Evolutionary conservation across 2,113 vertebrate species (phyloP).

Genomic region (Abramis brama): DNA sequence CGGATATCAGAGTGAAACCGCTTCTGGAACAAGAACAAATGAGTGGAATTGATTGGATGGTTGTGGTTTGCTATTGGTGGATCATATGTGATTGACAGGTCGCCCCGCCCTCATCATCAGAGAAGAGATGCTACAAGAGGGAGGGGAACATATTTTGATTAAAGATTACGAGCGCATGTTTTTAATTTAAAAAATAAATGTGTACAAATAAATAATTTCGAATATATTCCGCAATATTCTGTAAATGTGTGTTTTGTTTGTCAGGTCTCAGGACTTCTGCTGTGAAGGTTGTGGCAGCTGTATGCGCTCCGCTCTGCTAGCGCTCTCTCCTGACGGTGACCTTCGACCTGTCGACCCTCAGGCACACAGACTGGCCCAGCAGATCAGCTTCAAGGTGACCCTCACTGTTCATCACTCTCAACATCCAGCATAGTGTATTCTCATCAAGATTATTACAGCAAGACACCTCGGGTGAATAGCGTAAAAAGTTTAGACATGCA

Average conservation of each 20-base stretch:
- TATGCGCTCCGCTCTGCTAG: constrained; percentile 86
- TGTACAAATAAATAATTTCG: no score
- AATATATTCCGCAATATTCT: no score
- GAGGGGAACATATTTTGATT: no score
- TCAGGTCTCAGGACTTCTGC: constrained; percentile 94
- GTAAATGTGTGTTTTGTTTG: background rate
- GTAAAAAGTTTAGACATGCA: background rate
- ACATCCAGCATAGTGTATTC: background rate
- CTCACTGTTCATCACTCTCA: background rate
- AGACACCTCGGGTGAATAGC: background rate
- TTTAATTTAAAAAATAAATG: no score
- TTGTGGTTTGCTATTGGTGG: no score
- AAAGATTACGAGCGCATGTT: no score
- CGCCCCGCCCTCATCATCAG: no score
- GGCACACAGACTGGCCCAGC: constrained; percentile 90
- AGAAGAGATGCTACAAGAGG: no score
- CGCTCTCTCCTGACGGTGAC: constrained; percentile 82
- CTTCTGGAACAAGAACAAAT: no score
- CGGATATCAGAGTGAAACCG: no score
- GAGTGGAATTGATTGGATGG: no score
- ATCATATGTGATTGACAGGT: no score
- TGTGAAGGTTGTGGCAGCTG: constrained; percentile 88
- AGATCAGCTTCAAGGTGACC: constrained; percentile 95
- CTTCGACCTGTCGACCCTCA: constrained; percentile 84
- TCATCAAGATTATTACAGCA: background rate